Percentiles rank a stretch among this genome's conserved stretches.
Evolutionary conservation across 23 tunicate genomes (phyloP).

Genomic region (Trididemnum nubilum): DNA sequence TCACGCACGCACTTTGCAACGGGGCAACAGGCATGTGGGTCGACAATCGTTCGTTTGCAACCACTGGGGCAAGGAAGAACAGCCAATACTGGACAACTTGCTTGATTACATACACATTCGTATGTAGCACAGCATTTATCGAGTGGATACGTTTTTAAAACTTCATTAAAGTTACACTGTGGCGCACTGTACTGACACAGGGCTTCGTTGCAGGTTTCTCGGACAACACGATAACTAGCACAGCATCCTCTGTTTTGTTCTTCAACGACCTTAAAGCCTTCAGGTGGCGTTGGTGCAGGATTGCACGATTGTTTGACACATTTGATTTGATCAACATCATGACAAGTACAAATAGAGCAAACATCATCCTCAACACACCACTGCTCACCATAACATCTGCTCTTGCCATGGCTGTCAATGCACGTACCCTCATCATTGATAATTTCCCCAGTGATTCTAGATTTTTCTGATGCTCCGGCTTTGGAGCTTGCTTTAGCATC

Average conservation of each 20-base stretch:
- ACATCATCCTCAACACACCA: slow-evolving; percentile 44
- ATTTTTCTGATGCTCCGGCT: neutral
- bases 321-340: slow-evolving; percentile 38
- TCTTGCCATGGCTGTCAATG: slow-evolving; percentile 44
- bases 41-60: slow-evolving; percentile 29
- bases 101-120: slow-evolving; percentile 64
- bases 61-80: slow-evolving; percentile 60
- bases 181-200: slow-evolving; percentile 61
- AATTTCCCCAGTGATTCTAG: slow-evolving; percentile 32
- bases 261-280: slow-evolving; percentile 40
- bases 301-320: slow-evolving; percentile 30
- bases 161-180: slow-evolving; percentile 49
- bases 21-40: slow-evolving; percentile 72
- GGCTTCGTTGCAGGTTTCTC: slow-evolving; percentile 33
- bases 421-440: slow-evolving; percentile 63
- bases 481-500: neutral
- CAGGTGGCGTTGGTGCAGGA: slow-evolving; percentile 31
- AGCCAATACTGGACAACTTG: slow-evolving; percentile 34
- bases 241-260: slow-evolving; percentile 63
- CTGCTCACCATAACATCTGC: slow-evolving; percentile 65
- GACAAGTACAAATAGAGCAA: slow-evolving; percentile 60
- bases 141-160: slow-evolving; percentile 47
- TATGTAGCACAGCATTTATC: slow-evolving; percentile 82
- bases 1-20: slow-evolving; percentile 53
- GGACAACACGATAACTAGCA: slow-evolving; percentile 52